These are phyloP conservation scores for Neofelis nebulosa DNA, from an alignment of 2,113 vertebrate genomes.

Conservation along the genomic window DNA sequence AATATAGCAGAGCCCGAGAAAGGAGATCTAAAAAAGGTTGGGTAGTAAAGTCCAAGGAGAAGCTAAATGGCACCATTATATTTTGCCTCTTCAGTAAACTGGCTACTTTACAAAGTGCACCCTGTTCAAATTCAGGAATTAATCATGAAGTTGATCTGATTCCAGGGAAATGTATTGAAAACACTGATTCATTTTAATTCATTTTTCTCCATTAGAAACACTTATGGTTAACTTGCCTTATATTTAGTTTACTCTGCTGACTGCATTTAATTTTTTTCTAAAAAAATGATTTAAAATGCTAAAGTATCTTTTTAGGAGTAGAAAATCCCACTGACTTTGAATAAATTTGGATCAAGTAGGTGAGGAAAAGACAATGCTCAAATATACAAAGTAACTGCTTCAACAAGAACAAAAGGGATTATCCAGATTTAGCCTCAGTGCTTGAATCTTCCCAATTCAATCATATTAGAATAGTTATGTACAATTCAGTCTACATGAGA, in stretches of 20 bases:
- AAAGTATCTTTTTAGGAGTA: neutral
- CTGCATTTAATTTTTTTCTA: neutral
- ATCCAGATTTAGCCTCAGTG: constrained; percentile 68
- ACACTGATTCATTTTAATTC: neutral
- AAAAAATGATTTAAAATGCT: neutral
- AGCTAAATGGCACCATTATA: neutral
- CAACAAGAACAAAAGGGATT: constrained; percentile 77
- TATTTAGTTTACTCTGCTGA: constrained; percentile 23
- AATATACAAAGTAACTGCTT: constrained; percentile 66
- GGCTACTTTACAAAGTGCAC: neutral
- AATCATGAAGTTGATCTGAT: neutral
- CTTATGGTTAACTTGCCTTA: neutral
- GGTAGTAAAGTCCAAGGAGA: neutral
- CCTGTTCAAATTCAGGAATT: neutral
- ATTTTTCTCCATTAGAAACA: neutral
- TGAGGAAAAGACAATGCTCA: constrained; percentile 66
- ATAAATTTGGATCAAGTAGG: constrained; percentile 53
- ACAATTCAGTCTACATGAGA: constrained; percentile 63
- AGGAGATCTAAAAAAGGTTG: neutral
- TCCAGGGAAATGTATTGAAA: constrained; percentile 9
- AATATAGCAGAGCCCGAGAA: neutral
- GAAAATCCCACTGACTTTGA: constrained; percentile 52
- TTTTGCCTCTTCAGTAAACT: constrained; percentile 1
- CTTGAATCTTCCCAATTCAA: constrained; percentile 63
- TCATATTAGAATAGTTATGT: constrained; percentile 62